Evolutionary conservation across 2,888 invertebrate species (phyloP).

Genomic region (Microchrysa polita): DNA sequence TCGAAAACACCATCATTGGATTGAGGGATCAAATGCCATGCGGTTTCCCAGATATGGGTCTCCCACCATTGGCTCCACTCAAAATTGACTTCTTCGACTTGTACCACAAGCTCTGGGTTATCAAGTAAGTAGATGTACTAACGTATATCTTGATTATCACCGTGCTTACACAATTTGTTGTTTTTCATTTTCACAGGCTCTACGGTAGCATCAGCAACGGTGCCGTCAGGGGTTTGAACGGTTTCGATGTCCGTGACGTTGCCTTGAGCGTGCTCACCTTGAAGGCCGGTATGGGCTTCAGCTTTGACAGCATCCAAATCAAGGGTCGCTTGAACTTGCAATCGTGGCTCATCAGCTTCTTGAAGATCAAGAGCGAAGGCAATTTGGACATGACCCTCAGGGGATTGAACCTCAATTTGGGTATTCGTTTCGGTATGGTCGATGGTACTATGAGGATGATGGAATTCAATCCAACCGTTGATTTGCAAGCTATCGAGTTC

Average conservation of each 20-base stretch:
- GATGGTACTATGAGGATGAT: slow-evolving; percentile 33
- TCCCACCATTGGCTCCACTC: slow-evolving; percentile 61
- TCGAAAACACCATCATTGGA: slow-evolving; percentile 55
- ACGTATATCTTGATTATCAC: not conserved
- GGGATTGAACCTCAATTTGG: slow-evolving; percentile 7
- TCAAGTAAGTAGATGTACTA: slow-evolving; percentile 21
- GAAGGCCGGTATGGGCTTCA: slow-evolving; percentile 23
- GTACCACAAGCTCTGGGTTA: slow-evolving; percentile 34
- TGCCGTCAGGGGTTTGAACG: slow-evolving; percentile 18
- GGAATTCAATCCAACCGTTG: slow-evolving; percentile 3
- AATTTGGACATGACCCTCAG: slow-evolving; percentile 32
- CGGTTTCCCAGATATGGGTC: slow-evolving; percentile 58
- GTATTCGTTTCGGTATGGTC: slow-evolving; percentile 29
- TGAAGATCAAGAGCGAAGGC: slow-evolving; percentile 33
- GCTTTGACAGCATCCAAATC: slow-evolving; percentile 13
- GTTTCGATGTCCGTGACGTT: slow-evolving; percentile 18
- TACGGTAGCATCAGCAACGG: slow-evolving; percentile 13
- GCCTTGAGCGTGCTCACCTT: slow-evolving; percentile 26
- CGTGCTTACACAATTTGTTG: not conserved
- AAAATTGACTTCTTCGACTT: slow-evolving; percentile 56
- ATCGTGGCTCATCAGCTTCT: slow-evolving; percentile 25
- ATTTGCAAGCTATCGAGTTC: not conserved
- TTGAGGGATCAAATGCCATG: slow-evolving; percentile 58
- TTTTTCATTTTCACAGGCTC: slow-evolving; percentile 22
- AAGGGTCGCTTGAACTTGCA: slow-evolving; percentile 8